A percentile compares a stretch with the other conserved stretches of the same genome.
phyloP scores from a whole-genome alignment of 2,113 vertebrate species.

The Empidonax traillii region DNA sequence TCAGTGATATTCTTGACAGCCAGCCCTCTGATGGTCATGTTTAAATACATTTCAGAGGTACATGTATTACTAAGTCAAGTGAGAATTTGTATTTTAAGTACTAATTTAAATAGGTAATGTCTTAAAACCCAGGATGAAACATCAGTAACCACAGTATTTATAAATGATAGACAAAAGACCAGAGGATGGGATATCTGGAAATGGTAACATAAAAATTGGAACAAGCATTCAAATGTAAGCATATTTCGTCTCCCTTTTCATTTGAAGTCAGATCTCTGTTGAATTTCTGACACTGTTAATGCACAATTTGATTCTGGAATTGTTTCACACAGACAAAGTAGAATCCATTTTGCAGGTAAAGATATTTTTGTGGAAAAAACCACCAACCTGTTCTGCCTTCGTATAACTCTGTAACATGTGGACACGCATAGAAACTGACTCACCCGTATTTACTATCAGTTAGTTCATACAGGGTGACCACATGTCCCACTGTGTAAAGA shows the following conservation, averaged over 20 bases:
- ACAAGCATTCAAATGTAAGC: background rate
- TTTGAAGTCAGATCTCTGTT: background rate
- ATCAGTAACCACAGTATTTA: background rate
- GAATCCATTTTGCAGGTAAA: background rate
- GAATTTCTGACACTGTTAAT: background rate
- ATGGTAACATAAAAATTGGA: background rate
- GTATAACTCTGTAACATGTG: background rate
- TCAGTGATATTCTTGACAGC: background rate
- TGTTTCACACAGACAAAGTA: background rate
- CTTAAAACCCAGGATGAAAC: background rate
- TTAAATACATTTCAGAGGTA: background rate
- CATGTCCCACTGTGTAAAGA: background rate
- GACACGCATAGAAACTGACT: background rate
- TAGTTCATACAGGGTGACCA: background rate
- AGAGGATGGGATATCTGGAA: background rate
- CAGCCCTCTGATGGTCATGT: background rate
- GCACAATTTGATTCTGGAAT: background rate
- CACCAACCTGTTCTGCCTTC: background rate
- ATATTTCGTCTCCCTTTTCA: background rate
- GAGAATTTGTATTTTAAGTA: background rate
- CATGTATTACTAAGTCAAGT: background rate
- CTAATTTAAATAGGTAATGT: background rate
- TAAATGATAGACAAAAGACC: background rate
- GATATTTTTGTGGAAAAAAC: background rate
- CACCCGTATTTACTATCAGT: rapidly evolving